phyloP scores from a whole-genome alignment of 2,888 invertebrate species.

The Erynnis tages region DNA sequence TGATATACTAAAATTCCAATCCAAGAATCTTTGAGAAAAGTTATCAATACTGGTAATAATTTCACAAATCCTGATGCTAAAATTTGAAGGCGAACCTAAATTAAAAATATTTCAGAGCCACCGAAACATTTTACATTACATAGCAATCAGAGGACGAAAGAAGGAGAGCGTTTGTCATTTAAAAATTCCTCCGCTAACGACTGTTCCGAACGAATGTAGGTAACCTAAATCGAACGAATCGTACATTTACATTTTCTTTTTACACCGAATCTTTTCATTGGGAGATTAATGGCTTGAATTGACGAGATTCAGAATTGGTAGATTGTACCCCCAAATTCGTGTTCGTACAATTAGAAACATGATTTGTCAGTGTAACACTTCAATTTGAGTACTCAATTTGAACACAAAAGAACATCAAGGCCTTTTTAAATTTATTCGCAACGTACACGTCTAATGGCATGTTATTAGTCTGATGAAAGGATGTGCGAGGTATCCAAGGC shows the following conservation, averaged over 20 bases:
- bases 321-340: not conserved
- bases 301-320: not conserved
- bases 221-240: slow-evolving; percentile 1
- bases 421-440: not conserved
- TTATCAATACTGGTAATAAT: no score
- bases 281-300: slow-evolving; percentile 8
- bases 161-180: slow-evolving; percentile 8
- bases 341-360: slow-evolving; percentile 6
- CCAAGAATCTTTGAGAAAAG: no score
- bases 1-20: no score
- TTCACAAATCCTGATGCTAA: not conserved
- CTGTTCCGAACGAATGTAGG: not conserved
- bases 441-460: not conserved
- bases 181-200: slow-evolving; percentile 2
- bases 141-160: not conserved
- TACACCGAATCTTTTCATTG: not conserved
- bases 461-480: not conserved
- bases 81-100: not conserved
- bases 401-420: not conserved
- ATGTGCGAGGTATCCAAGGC: not conserved
- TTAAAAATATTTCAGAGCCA: not conserved
- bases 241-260: slow-evolving; percentile 12
- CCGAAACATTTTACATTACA: not conserved
- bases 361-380: slow-evolving; percentile 9
- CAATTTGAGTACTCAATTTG: not conserved